Conservation (phyloP, 2,797 vertebrate genomes). For the Ciconia nigra region DNA sequence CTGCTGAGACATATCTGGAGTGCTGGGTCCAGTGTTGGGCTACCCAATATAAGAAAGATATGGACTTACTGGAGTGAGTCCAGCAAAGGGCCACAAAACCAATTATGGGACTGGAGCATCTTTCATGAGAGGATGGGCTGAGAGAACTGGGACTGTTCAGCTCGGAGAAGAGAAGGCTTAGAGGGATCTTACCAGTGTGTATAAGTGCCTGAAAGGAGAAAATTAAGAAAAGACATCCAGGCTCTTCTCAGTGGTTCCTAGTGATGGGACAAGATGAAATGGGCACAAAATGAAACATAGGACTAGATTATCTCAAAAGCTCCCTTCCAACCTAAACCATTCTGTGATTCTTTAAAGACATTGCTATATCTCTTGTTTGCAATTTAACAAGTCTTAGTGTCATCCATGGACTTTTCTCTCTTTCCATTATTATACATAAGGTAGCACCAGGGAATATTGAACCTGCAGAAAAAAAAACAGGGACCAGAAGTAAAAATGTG, state of each 20-base stretch:
- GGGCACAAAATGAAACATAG: not conserved
- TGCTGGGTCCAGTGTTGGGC: not conserved
- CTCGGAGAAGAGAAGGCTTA: not conserved
- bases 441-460: not conserved
- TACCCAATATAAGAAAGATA: not conserved
- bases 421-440: not conserved
- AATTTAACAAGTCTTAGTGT: not conserved
- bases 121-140: not conserved
- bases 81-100: not conserved
- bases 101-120: not conserved
- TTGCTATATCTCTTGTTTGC: not conserved
- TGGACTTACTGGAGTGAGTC: not conserved
- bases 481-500: not conserved
- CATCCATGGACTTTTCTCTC: not conserved
- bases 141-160: not conserved
- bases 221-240: not conserved
- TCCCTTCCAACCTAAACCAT: not conserved
- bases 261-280: not conserved
- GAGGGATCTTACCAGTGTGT: not conserved
- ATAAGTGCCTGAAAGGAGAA: not conserved
- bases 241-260: not conserved
- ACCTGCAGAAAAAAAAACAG: not conserved
- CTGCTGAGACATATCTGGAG: not conserved
- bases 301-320: not conserved
- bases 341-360: not conserved